These are phyloP conservation scores for Congeria kusceri DNA, from an alignment of 2,888 invertebrate species.

Conservation along the genomic window DNA sequence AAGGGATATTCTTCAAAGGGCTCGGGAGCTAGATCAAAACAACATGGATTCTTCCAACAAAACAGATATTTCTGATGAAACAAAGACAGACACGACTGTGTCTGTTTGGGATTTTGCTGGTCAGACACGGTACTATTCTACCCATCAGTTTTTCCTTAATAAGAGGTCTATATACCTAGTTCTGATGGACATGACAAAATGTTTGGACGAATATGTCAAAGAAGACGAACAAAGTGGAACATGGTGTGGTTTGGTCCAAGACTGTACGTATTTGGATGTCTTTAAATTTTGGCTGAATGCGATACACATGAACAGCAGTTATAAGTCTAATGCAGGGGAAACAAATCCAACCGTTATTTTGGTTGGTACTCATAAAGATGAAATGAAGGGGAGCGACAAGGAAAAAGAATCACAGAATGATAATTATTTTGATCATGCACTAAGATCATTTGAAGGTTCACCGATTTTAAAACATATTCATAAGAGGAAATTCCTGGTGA, in stretches of 20 bases:
- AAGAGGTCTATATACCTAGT: constrained; percentile 49
- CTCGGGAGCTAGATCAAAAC: too few relatives aligned
- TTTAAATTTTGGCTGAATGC: constrained; percentile 56
- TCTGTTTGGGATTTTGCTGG: constrained; percentile 62
- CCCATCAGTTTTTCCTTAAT: constrained; percentile 58
- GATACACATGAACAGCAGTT: constrained; percentile 44
- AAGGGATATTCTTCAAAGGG: too few relatives aligned
- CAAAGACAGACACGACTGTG: constrained; percentile 3
- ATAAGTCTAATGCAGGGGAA: constrained; percentile 3
- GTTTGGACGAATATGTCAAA: constrained; percentile 3
- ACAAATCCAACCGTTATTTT: constrained; percentile 44
- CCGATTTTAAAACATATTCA: constrained; percentile 29
- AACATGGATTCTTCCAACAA: too few relatives aligned
- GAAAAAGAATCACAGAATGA: constrained; percentile 44
- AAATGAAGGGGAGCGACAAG: constrained; percentile 20
- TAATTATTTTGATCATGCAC: constrained; percentile 42
- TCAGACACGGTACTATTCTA: too few relatives aligned
- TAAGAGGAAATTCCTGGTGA: constrained; percentile 30
- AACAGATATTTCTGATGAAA: too few relatives aligned
- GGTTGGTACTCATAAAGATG: constrained; percentile 51
- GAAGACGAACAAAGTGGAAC: constrained; percentile 3
- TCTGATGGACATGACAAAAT: constrained; percentile 42
- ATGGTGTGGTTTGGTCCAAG: background rate
- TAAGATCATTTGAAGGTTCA: constrained; percentile 29
- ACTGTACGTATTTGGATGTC: constrained; percentile 48